Percentiles rank a stretch among this genome's conserved stretches.
These are phyloP conservation scores for Bos indicus DNA, from an alignment of 2,113 vertebrate genomes.

Conservation along the genomic window DNA sequence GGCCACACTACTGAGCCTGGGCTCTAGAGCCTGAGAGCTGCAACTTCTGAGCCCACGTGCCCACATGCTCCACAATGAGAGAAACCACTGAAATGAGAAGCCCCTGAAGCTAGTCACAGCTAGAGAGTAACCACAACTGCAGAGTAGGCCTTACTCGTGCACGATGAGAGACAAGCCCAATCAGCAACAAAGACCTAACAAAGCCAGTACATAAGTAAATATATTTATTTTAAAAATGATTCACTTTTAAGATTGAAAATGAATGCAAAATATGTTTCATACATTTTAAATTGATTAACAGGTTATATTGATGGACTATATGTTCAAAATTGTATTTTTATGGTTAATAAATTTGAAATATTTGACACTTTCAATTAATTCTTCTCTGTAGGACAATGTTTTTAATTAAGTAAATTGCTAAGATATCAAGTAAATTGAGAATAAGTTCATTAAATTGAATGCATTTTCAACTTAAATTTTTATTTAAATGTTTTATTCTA, in stretches of 20 bases:
- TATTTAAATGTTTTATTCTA: background rate
- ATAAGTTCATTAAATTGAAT: background rate
- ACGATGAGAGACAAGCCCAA: background rate
- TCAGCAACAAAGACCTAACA: background rate
- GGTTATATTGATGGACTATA: background rate
- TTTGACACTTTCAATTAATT: background rate
- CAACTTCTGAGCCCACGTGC: background rate
- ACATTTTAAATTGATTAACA: background rate
- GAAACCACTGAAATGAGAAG: background rate
- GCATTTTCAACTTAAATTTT: background rate
- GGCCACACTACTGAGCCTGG: background rate
- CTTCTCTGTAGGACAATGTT: background rate
- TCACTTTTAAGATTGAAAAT: background rate
- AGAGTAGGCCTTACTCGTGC: rapidly evolving
- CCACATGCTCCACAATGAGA: background rate
- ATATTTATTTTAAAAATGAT: background rate
- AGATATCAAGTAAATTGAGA: background rate
- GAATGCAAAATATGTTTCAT: background rate
- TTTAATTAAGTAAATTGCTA: background rate
- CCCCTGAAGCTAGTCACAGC: background rate
- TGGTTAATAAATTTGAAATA: background rate
- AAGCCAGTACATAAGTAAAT: background rate
- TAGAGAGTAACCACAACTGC: background rate
- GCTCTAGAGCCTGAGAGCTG: background rate
- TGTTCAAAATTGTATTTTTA: background rate